phyloP scores from a whole-genome alignment of 2,888 invertebrate species.

The Alloplasta piceator region DNA sequence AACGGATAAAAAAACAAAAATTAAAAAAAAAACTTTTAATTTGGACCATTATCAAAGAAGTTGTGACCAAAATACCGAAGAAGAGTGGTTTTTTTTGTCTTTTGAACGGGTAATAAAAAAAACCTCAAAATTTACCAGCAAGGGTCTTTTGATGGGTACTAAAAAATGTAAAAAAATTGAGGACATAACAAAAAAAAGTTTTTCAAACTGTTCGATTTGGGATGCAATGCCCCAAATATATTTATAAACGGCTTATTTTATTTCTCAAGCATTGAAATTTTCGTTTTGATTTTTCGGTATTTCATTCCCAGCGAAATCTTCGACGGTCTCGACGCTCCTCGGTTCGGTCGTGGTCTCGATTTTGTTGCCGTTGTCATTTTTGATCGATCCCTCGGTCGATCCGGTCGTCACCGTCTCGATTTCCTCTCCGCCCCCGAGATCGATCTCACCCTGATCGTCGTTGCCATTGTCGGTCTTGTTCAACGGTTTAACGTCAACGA shows the following conservation, averaged over 20 bases:
- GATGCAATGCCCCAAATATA: no score
- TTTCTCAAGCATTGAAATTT: conserved; percentile 74
- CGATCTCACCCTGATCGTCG: conserved; percentile 48
- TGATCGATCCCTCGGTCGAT: conserved; percentile 2
- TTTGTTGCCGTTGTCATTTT: conserved; percentile 34
- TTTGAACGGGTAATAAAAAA: no score
- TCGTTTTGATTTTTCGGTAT: conserved; percentile 73
- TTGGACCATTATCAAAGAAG: no score
- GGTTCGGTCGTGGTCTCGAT: conserved; percentile 68
- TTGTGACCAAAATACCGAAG: no score
- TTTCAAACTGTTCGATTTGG: no score
- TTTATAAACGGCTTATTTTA: neutral
- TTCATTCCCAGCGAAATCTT: conserved; percentile 80
- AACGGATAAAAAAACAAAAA: no score
- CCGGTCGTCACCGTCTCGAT: conserved; percentile 62
- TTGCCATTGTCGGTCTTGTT: conserved; percentile 67
- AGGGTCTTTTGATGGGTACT: no score
- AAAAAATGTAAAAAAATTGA: no score
- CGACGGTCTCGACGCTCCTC: conserved; percentile 79
- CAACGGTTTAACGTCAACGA: conserved; percentile 84
- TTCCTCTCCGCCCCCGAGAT: conserved; percentile 60
- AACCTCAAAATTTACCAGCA: no score
- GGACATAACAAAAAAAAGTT: no score
- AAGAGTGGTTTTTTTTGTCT: no score
- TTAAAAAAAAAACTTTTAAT: no score